A percentile compares a stretch with the other conserved stretches of the same genome.
Conservation (phyloP, 2,113 vertebrate species). For the Podocnemis expansa region DNA sequence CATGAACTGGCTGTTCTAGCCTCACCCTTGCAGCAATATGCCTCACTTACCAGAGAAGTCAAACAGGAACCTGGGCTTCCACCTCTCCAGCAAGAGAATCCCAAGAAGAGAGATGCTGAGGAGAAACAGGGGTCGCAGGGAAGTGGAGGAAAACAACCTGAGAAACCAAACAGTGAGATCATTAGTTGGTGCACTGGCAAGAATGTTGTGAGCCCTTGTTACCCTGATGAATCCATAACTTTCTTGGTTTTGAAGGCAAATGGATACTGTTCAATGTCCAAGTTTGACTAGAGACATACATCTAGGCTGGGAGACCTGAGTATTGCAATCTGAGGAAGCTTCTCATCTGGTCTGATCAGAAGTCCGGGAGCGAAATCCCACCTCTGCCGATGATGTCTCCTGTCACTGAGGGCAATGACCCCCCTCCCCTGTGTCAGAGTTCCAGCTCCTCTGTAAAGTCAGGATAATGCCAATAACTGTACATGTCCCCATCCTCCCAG, state of each 20-base stretch:
- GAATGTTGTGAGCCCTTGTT: not conserved
- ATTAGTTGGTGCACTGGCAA: not conserved
- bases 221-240: not conserved
- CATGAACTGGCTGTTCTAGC: not conserved
- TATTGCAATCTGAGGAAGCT: too few relatives aligned
- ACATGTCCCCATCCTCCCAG: not conserved
- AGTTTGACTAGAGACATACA: not conserved
- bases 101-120: constrained; percentile 88
- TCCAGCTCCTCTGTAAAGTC: not conserved
- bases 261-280: fast-evolving
- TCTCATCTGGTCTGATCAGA: too few relatives aligned
- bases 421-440: not conserved
- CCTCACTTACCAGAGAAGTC: constrained; percentile 81
- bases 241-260: not conserved
- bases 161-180: constrained; percentile 2
- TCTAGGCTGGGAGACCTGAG: too few relatives aligned
- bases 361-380: too few relatives aligned
- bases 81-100: constrained; percentile 89
- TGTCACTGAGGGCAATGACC: fast-evolving
- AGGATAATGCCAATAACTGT: not conserved
- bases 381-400: not conserved
- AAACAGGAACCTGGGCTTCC: constrained; percentile 88
- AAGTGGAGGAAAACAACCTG: constrained; percentile 94
- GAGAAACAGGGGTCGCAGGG: constrained; percentile 90
- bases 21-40: not conserved